These are phyloP conservation scores for Acrocera orbiculus DNA, from an alignment of 2,888 invertebrate species.

Conservation along the genomic window DNA sequence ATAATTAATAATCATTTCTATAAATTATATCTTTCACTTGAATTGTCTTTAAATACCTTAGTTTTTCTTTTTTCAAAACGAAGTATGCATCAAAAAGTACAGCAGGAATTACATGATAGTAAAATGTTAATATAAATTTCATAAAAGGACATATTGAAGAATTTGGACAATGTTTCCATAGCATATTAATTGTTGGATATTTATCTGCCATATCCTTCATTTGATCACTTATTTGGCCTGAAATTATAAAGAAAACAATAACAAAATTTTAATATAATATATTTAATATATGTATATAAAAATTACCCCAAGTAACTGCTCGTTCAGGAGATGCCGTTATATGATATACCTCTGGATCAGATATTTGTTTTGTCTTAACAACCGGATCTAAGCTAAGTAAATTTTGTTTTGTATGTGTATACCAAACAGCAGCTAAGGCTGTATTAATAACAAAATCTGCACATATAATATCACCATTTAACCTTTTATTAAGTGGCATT, in stretches of 20 bases:
- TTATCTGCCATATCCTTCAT: conserved; percentile 1
- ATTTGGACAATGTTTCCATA: conserved; percentile 14
- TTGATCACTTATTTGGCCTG: conserved; percentile 8
- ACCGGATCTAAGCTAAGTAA: neutral
- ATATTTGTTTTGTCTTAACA: neutral
- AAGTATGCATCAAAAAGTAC: conserved; percentile 11
- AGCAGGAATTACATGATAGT: conserved; percentile 16
- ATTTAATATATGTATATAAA: neutral
- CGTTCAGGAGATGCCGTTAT: conserved; percentile 12
- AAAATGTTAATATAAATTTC: conserved; percentile 12
- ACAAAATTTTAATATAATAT: neutral
- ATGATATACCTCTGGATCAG: conserved; percentile 14
- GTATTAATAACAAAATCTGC: conserved; percentile 19
- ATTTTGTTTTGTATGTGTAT: conserved; percentile 18
- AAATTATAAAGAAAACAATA: neutral
- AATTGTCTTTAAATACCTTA: too few relatives aligned
- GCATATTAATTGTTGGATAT: conserved; percentile 8
- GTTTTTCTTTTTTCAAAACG: neutral
- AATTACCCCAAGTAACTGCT: conserved; percentile 12
- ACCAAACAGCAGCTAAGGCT: conserved; percentile 17
- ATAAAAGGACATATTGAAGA: conserved; percentile 9
- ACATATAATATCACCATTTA: conserved; percentile 15
- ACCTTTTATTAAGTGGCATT: conserved; percentile 5
- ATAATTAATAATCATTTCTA: too few relatives aligned
- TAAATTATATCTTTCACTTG: too few relatives aligned